These are phyloP conservation scores for Hirtodrosophila histrioides DNA, from an alignment of 2,888 invertebrate species.

Conservation along the genomic window DNA sequence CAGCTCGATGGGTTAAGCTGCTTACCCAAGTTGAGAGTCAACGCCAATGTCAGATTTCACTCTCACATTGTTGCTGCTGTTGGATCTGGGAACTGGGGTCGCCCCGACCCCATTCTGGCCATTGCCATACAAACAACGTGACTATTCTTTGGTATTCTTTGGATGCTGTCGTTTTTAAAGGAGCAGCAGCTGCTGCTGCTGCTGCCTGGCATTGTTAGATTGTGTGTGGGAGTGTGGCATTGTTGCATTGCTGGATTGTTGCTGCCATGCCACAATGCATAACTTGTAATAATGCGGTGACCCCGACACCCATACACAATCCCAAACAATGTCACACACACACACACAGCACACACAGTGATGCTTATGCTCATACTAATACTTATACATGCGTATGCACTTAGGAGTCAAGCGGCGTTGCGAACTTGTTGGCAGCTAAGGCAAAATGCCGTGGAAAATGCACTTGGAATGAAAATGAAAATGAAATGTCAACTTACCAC, in stretches of 20 bases:
- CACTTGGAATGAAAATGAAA: constrained; percentile 55
- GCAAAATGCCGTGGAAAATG: constrained; percentile 48
- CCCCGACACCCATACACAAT: constrained; percentile 44
- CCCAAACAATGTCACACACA: constrained; percentile 1
- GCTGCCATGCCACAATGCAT: constrained; percentile 44
- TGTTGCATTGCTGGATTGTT: constrained; percentile 19
- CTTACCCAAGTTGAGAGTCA: constrained; percentile 2
- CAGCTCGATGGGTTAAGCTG: constrained; percentile 15
- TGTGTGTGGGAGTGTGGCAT: neutral
- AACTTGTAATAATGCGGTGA: constrained; percentile 70
- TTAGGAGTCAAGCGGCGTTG: constrained; percentile 51
- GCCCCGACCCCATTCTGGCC: neutral
- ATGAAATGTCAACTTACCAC: constrained; percentile 74
- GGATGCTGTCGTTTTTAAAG: constrained; percentile 12
- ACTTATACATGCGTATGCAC: constrained; percentile 41
- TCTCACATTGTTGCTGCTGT: no score
- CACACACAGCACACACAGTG: neutral
- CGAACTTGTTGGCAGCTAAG: constrained; percentile 33
- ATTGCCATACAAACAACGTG: constrained; percentile 44
- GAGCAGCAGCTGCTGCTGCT: constrained; percentile 24
- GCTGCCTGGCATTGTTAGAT: constrained; percentile 26
- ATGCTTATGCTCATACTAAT: constrained; percentile 1
- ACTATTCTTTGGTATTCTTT: constrained; percentile 16
- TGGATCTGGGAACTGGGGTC: no score
- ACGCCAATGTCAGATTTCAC: neutral